Conservation (phyloP, 2,113 vertebrate genomes). For the Pampusana beccarii region DNA sequence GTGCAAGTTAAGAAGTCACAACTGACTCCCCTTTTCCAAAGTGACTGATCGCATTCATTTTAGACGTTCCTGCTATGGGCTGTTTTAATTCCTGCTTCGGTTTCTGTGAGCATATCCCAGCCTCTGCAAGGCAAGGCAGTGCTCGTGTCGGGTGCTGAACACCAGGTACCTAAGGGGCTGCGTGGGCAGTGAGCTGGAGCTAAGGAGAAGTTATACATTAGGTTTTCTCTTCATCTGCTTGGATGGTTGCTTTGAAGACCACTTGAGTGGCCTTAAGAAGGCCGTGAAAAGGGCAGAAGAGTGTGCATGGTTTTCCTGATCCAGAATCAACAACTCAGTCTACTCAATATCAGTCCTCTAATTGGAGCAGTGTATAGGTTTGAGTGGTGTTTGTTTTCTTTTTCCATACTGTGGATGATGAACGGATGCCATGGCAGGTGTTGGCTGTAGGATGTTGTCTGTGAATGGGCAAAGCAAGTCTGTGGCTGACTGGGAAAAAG, state of each 20-base stretch:
- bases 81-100: neutral
- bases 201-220: neutral
- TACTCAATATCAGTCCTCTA: neutral
- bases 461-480: neutral
- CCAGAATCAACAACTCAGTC: neutral
- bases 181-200: neutral
- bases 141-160: neutral
- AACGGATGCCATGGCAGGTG: neutral
- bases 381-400: neutral
- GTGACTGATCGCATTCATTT: neutral
- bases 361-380: fast-evolving
- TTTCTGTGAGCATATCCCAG: neutral
- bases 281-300: neutral
- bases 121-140: neutral
- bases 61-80: fast-evolving
- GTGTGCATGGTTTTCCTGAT: neutral
- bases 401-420: neutral
- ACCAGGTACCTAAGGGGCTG: neutral
- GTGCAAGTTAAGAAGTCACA: neutral
- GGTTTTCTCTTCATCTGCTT: neutral
- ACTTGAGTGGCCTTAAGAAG: neutral
- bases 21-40: neutral
- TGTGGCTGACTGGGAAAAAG: neutral
- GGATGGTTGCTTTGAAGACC: neutral
- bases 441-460: neutral